Base-by-base conservation (phyloP, 2,888 invertebrate genomes). In the Brenthis ino region DNA sequence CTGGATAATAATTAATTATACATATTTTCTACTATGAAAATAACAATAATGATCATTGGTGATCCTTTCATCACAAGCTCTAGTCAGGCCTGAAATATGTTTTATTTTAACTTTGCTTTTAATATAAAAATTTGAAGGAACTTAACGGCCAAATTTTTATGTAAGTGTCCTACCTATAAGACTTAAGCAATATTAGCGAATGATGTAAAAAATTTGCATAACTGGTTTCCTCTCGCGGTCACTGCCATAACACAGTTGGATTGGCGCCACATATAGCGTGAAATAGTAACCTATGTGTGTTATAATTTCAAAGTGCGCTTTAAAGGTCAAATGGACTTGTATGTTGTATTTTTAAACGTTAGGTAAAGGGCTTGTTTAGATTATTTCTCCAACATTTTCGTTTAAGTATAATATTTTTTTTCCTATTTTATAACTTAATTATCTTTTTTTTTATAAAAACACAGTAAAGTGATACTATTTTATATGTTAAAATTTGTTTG, bases 171-270 rank as follows among this genome's bases (percentile, higher is more conserved):
- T 51, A 51, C 33, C 1, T 60, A 28, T 5, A 14, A 33, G 12
- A 37, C 16, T 60, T 48, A 60, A 33, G 54, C 64, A 33, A 55
- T 24, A 60, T 54, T 54, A 28, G 48, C 65, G 75, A 75, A 76
- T 85, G 82, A 86, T 84, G 83, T 85, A 82, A 85, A 85, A 77
- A 74, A 78, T 81, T 79, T 81, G 69, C 82, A 83, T 82, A 86
- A 86, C 87, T 79, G 78, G 86, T 83, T 80, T 72, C 72, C 72
- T 75, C 53, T 73, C 75, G 76, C 76, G 76, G 77, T 77, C 76
- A 76, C 75, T 74, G 76, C 74, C 78, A 74, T 75, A 75, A 67
- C 74, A 65, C 78, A 79, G 81, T 77, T 74, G 75, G 64, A 65
- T 72, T 67, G 65, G 73, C 77, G 75, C 74, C 76, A 77, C 73